phyloP scores from a whole-genome alignment of 1,140 invertebrate species.

The Papilio polyxenes region DNA sequence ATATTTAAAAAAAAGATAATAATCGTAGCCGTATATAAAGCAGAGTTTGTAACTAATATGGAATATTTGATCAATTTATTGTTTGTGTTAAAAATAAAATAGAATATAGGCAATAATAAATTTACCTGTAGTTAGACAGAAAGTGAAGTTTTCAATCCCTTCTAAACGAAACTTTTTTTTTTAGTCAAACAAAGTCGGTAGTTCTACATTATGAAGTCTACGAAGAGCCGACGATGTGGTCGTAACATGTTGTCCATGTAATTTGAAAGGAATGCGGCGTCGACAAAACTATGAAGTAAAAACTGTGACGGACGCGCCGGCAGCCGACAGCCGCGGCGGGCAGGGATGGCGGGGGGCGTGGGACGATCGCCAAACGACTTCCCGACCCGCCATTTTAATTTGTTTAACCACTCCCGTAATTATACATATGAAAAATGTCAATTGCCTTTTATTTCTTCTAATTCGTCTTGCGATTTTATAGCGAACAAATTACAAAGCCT shows the following conservation, averaged over 20 bases:
- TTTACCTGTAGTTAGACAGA: too few relatives aligned
- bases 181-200: background rate
- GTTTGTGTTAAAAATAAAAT: too few relatives aligned
- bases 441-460: conserved; percentile 17
- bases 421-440: conserved; percentile 24
- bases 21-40: background rate
- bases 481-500: background rate
- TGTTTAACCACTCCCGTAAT: conserved; percentile 11
- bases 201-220: background rate
- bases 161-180: background rate
- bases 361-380: background rate
- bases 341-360: background rate
- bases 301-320: conserved; percentile 59
- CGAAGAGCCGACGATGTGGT: conserved; percentile 19
- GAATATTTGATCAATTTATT: too few relatives aligned
- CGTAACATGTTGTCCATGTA: conserved; percentile 43
- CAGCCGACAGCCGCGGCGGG: conserved; percentile 34
- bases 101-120: too few relatives aligned
- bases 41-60: too few relatives aligned
- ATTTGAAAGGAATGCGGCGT: conserved; percentile 67
- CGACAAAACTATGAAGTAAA: conserved; percentile 59
- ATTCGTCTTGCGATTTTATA: conserved; percentile 20
- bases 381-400: conserved; percentile 28
- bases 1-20: background rate
- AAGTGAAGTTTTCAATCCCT: too few relatives aligned